These are phyloP conservation scores for Chunga burmeisteri DNA, from an alignment of 2,113 vertebrate genomes.

Conservation along the genomic window DNA sequence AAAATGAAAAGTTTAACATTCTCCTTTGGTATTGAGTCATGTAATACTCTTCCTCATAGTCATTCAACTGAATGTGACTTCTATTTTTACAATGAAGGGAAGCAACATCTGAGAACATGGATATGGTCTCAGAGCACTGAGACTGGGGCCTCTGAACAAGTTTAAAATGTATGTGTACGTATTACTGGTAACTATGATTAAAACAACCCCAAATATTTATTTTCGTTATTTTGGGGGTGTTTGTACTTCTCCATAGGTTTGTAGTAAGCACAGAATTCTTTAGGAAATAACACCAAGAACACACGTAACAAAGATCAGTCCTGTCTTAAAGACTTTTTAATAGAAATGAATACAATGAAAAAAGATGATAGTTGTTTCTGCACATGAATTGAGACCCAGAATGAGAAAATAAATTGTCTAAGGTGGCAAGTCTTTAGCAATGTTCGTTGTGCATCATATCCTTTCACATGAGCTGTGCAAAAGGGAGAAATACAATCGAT, in stretches of 20 bases:
- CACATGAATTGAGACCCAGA: background rate
- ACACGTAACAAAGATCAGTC: background rate
- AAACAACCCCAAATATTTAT: background rate
- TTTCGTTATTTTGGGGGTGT: background rate
- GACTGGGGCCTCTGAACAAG: background rate
- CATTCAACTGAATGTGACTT: background rate
- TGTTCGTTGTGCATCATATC: background rate
- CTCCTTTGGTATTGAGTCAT: background rate
- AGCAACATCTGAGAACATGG: fast-evolving
- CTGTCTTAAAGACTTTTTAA: background rate
- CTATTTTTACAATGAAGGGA: background rate
- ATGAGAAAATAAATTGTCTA: background rate
- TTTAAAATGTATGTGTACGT: background rate
- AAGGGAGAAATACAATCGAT: background rate
- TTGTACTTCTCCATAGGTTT: background rate
- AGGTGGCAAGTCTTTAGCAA: background rate
- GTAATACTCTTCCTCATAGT: background rate
- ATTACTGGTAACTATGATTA: background rate
- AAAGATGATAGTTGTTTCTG: background rate
- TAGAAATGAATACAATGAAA: background rate
- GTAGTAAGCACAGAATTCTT: background rate
- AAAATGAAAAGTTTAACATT: constrained; percentile 15
- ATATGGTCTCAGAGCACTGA: background rate
- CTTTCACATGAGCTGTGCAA: background rate
- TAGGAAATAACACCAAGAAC: background rate